Conservation (phyloP, 2,113 vertebrate genomes). For the Mesitornis unicolor region DNA sequence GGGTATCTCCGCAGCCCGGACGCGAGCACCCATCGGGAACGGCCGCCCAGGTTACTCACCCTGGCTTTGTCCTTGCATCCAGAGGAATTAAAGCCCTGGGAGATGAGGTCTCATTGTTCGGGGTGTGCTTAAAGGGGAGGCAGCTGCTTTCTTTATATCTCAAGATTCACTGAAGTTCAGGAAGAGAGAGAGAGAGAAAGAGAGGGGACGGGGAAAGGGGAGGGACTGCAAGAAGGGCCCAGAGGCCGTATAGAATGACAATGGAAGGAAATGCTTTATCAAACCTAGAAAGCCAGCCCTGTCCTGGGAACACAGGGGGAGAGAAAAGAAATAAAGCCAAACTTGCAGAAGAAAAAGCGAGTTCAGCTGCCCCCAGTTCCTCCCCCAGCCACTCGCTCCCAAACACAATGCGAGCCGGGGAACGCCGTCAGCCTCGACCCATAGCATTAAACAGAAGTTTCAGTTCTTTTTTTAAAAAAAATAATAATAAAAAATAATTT, state of each 20-base stretch:
- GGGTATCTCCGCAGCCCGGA: not conserved
- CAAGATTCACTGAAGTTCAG: slow-evolving; percentile 61
- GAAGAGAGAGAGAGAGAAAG: slow-evolving; percentile 32
- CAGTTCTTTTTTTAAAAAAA: not conserved
- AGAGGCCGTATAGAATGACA: slow-evolving; percentile 69
- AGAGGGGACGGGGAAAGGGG: slow-evolving; percentile 52
- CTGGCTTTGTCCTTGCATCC: slow-evolving; percentile 65
- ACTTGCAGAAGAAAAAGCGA: slow-evolving; percentile 2
- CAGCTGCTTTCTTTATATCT: slow-evolving; percentile 61
- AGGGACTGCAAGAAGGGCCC: slow-evolving; percentile 57
- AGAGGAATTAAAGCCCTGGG: slow-evolving; percentile 45
- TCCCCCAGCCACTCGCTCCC: slow-evolving; percentile 22
- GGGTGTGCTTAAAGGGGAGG: not conserved
- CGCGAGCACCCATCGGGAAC: not conserved
- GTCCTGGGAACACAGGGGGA: slow-evolving; percentile 55
- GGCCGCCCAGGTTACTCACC: slow-evolving; percentile 38
- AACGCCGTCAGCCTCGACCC: not conserved
- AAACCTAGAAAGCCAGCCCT: slow-evolving; percentile 68
- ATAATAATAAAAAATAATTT: too few relatives aligned
- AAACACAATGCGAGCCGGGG: not conserved
- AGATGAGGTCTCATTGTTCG: slow-evolving; percentile 48
- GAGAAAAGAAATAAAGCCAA: not conserved
- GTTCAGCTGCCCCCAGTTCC: not conserved
- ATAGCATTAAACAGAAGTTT: slow-evolving; percentile 4
- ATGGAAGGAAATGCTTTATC: slow-evolving; percentile 75